These are phyloP conservation scores for Malurus splendens DNA, from an alignment of 2,797 vertebrate genomes.

Conservation along the genomic window DNA sequence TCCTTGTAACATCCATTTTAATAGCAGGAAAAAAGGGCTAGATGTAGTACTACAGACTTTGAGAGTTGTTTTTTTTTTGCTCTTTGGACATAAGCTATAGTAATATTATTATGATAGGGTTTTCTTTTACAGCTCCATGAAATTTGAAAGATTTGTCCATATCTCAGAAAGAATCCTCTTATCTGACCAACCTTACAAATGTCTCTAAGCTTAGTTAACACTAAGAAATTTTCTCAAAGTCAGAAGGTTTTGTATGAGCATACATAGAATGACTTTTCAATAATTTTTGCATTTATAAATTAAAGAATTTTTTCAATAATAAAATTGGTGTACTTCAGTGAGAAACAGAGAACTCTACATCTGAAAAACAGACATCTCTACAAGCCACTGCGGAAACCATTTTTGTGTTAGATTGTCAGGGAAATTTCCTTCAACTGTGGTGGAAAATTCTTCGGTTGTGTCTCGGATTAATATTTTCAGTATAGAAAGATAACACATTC, in stretches of 20 bases:
- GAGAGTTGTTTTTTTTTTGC: not conserved
- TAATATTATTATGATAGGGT: accelerated
- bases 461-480: not conserved
- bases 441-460: not conserved
- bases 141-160: not conserved
- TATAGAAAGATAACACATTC: not conserved
- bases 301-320: not conserved
- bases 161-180: not conserved
- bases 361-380: not conserved
- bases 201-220: not conserved
- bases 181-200: not conserved
- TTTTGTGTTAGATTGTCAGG: not conserved
- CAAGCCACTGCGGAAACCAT: not conserved
- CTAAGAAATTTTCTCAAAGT: not conserved
- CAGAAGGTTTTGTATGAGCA: not conserved
- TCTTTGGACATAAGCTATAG: not conserved
- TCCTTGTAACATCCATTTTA: not conserved
- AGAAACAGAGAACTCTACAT: not conserved
- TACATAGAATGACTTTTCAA: not conserved
- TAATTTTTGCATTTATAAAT: not conserved
- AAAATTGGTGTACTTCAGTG: not conserved
- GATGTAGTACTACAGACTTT: not conserved
- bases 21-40: not conserved
- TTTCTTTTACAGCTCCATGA: not conserved
- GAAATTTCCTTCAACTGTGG: not conserved